A percentile compares a stretch with the other conserved stretches of the same genome.
Conservation (phyloP, 2,113 vertebrate species). For the Solea solea region DNA sequence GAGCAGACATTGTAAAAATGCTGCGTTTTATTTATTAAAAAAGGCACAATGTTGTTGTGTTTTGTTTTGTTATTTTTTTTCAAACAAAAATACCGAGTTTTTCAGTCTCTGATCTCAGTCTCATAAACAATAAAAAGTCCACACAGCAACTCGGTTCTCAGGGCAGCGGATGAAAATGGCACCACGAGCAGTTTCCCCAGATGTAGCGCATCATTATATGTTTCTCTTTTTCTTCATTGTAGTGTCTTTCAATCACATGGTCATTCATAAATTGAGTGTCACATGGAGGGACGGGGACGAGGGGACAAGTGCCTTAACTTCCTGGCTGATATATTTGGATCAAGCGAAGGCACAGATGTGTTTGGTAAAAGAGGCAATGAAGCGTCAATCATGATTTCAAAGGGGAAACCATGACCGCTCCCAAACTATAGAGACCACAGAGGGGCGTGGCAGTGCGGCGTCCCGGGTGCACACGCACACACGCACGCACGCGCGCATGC, state of each 20-base stretch:
- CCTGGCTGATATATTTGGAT: conserved; percentile 74
- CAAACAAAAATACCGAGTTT: conserved; percentile 27
- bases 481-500: not conserved
- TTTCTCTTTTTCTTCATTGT: conserved; percentile 48
- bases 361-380: conserved; percentile 70
- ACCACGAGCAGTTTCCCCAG: conserved; percentile 33
- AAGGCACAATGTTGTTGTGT: conserved; percentile 53
- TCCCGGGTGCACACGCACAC: not conserved
- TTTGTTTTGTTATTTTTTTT: not conserved
- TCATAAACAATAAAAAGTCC: conserved; percentile 22
- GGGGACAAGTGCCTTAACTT: conserved; percentile 20
- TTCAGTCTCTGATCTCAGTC: conserved; percentile 33
- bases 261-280: conserved; percentile 45
- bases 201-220: conserved; percentile 17
- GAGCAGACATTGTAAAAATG: conserved; percentile 29
- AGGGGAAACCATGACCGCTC: conserved; percentile 54
- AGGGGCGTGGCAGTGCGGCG: conserved; percentile 33
- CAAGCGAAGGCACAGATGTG: conserved; percentile 74
- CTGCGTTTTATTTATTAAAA: conserved; percentile 26
- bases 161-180: conserved; percentile 31
- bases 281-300: not conserved
- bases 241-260: conserved; percentile 38
- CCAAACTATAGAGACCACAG: conserved; percentile 59
- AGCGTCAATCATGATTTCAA: conserved; percentile 56
- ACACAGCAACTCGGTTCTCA: conserved; percentile 27